A percentile compares a stretch with the other conserved stretches of the same genome.
Evolutionary conservation across 2,797 vertebrate genomes (phyloP).

Genomic region (Basileuterus tristriatus): DNA sequence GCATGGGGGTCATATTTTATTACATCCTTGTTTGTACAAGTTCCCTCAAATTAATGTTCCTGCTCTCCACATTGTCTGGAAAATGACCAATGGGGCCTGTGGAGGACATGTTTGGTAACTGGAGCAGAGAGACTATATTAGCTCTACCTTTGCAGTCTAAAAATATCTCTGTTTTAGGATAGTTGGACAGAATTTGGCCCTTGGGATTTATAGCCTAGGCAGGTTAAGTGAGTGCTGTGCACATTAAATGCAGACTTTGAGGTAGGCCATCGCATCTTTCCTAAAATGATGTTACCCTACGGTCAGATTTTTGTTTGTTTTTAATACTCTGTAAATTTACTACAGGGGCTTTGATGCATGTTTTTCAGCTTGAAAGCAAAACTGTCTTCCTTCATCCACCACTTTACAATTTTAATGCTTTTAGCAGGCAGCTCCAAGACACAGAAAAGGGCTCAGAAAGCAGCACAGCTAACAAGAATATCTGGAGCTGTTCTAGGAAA

Average conservation of each 20-base stretch:
- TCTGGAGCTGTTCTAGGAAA: neutral
- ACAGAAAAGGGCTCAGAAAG: neutral
- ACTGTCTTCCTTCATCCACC: constrained; percentile 2
- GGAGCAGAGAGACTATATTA: neutral
- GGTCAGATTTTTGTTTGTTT: constrained; percentile 56
- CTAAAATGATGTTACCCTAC: constrained; percentile 52
- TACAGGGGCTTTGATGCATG: constrained; percentile 50
- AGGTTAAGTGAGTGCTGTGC: constrained; percentile 25
- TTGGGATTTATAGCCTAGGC: constrained; percentile 12
- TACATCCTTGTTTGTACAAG: accelerated
- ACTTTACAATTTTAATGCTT: constrained; percentile 55
- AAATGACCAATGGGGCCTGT: neutral
- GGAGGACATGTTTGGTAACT: neutral
- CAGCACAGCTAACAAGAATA: constrained; percentile 4
- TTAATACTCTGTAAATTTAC: constrained; percentile 48
- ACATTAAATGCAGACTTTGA: constrained; percentile 39
- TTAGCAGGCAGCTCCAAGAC: constrained; percentile 47
- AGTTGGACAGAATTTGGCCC: neutral
- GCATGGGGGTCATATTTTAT: neutral
- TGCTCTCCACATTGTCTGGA: neutral
- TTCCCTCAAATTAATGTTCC: accelerated
- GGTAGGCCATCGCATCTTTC: neutral
- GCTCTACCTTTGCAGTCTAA: neutral
- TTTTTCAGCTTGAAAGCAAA: constrained; percentile 62
- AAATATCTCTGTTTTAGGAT: neutral